A percentile compares a stretch with the other conserved stretches of the same genome.
phyloP scores from a whole-genome alignment of 2,888 invertebrate species.

The Sesia apiformis region DNA sequence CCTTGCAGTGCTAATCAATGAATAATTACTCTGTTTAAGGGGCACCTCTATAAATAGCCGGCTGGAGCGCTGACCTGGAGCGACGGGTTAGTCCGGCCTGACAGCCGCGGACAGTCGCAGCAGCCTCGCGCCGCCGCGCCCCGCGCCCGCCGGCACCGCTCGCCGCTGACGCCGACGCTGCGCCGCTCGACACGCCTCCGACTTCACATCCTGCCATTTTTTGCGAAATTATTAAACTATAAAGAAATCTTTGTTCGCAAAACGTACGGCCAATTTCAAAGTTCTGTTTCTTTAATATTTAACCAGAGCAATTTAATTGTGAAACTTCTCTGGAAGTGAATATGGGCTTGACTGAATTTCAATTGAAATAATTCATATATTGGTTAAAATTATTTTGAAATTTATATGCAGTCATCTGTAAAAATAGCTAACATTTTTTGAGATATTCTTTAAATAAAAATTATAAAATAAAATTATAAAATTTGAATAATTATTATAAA shows the following conservation, averaged over 20 bases:
- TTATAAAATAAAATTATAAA: no score
- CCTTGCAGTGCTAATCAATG: constrained; percentile 74
- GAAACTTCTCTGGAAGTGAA: neutral
- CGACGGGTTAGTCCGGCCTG: constrained; percentile 73
- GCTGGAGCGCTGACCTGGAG: constrained; percentile 75
- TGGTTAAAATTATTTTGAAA: no score
- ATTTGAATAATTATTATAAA: no score
- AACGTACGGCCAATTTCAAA: constrained; percentile 16
- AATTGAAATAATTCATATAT: no score
- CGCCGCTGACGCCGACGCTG: constrained; percentile 18
- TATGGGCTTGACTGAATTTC: no score
- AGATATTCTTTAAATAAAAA: no score
- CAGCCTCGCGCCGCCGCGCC: constrained; percentile 37
- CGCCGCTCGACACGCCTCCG: constrained; percentile 55
- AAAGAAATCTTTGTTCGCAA: constrained; percentile 48
- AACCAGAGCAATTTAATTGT: neutral
- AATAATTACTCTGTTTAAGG: constrained; percentile 76
- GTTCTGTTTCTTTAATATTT: neutral
- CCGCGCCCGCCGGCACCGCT: constrained; percentile 17
- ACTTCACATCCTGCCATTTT: constrained; percentile 62
- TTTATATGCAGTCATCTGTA: no score
- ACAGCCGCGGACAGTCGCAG: constrained; percentile 65
- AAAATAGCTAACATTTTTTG: no score
- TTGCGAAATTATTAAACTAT: constrained; percentile 47
- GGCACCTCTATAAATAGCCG: constrained; percentile 73